Evolutionary conservation across 2,888 invertebrate species (phyloP), one percentile per base, ranked within the genome.

Genomic region (Amaurobius ferox): DNA sequence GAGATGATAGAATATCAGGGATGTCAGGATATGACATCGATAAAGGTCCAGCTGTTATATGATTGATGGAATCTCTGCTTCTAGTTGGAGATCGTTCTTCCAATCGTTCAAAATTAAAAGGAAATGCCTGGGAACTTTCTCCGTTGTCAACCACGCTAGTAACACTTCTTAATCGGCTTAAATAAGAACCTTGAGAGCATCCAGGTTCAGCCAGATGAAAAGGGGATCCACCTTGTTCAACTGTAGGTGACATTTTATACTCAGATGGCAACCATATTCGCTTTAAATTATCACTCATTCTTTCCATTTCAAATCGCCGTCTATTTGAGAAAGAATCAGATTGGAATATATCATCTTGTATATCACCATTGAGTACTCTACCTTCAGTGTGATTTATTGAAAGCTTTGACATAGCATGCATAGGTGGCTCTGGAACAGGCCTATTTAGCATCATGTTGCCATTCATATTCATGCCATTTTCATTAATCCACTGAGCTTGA

Each of bases 11-110:
- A 70, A 86, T 68, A 70, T 86, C 73, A 23, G 85, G 85, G 9
- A 86, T 86, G 29, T 86, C 86, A 13, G 86, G 86, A 39, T 86
- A 86, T 6, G 86, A 86, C 70, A 76, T 67, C 9, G 86, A 86
- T 35, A 86, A 39, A 13, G 79, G 86, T 16, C 86, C 86, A 32
- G 86, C 71, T 5, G 86, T 76, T 19, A 86, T 79, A 2, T 62
- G 55, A 19, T 61, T 61, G n/a, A 26, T 29, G n/a, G 19, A 32
- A 32, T 39, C 62, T 23, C n/a, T 44, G 28, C 26, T 32, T 26
- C 26, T 73, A 19, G 71, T 66, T 0, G 48, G 23, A 5, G 76
- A 35, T 35, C 74, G 70, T 0, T 73, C 78, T 28, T 86, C 73
- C 2, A 7, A 9, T 32, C 68, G 67, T 23, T 67, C 32, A 35